phyloP scores from a whole-genome alignment of 2,797 vertebrate species.

The Molossus molossus region DNA sequence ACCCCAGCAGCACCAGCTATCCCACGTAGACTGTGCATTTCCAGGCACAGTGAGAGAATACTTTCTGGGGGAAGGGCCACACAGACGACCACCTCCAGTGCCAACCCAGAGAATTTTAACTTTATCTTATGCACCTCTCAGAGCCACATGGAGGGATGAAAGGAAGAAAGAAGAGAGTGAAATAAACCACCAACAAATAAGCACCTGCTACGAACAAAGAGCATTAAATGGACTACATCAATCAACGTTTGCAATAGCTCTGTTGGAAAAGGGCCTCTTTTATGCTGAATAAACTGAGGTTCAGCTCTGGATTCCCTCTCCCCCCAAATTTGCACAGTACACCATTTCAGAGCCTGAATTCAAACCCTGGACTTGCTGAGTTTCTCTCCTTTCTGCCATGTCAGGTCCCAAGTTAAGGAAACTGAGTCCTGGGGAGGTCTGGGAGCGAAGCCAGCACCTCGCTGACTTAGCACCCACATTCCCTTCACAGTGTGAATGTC shows the following conservation, averaged over 20 bases:
- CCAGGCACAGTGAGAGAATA: not conserved
- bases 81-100: not conserved
- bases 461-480: conserved; percentile 17
- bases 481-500: conserved; percentile 75
- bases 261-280: not conserved
- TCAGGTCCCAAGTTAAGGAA: conserved; percentile 4
- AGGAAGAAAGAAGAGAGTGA: not conserved
- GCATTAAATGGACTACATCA: too few species aligned
- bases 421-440: conserved; percentile 42
- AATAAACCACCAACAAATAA: not conserved
- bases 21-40: accelerated
- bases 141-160: too few species aligned
- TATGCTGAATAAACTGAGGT: not conserved
- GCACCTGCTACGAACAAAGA: not conserved
- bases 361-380: not conserved
- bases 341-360: too few species aligned
- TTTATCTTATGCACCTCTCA: not conserved
- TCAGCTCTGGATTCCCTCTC: not conserved
- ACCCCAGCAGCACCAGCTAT: accelerated
- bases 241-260: not conserved
- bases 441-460: not conserved
- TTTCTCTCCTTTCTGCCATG: not conserved
- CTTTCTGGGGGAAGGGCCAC: not conserved
- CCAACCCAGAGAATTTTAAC: not conserved
- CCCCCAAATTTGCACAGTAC: not conserved